These are phyloP conservation scores for Malurus elegans DNA, from an alignment of 2,113 vertebrate species.

Conservation along the genomic window DNA sequence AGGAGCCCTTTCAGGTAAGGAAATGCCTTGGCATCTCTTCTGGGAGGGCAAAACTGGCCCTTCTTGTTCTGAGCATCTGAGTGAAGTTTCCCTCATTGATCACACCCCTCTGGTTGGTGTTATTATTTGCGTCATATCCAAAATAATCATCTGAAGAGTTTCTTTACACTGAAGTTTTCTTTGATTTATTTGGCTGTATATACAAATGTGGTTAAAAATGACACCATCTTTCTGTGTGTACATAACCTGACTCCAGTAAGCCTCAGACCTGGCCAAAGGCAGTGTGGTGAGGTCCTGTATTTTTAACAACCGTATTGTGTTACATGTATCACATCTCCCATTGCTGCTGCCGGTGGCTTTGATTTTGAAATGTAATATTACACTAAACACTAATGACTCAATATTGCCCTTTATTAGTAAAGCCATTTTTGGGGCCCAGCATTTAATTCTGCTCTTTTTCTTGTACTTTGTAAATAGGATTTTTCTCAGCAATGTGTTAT, in stretches of 20 bases:
- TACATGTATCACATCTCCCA: background rate
- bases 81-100: background rate
- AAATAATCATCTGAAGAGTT: background rate
- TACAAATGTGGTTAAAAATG: background rate
- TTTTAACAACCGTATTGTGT: background rate
- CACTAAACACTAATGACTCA: background rate
- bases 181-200: background rate
- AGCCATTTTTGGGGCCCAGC: background rate
- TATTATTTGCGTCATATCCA: background rate
- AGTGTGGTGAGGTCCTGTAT: background rate
- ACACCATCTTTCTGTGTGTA: background rate
- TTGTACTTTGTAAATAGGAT: background rate
- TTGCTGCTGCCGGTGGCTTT: background rate
- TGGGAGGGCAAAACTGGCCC: background rate
- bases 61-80: background rate
- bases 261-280: background rate
- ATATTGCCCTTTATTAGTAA: background rate
- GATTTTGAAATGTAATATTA: background rate
- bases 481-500: background rate
- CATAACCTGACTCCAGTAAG: background rate
- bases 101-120: background rate
- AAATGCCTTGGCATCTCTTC: background rate
- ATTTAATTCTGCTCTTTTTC: background rate
- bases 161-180: background rate
- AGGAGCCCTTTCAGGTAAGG: background rate